phyloP scores from a whole-genome alignment of 2,113 vertebrate genomes.

The Zonotrichia leucophrys region DNA sequence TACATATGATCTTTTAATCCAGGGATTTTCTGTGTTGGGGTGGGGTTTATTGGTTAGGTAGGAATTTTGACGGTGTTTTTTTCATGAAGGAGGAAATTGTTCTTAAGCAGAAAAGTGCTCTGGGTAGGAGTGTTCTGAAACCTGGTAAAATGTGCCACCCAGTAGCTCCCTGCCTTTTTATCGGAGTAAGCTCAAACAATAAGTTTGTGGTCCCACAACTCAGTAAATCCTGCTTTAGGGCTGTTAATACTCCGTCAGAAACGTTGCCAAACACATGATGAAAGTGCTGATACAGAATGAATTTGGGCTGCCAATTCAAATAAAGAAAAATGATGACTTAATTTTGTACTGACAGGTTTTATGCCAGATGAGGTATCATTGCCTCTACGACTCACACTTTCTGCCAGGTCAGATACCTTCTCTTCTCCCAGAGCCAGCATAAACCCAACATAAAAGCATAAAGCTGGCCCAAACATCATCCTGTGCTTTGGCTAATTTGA shows the following conservation, averaged over 20 bases:
- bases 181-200: background rate
- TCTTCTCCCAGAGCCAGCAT: background rate
- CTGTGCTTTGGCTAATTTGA: background rate
- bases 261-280: constrained; percentile 41
- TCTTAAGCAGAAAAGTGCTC: background rate
- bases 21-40: background rate
- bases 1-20: constrained; percentile 36
- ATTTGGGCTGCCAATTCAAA: constrained; percentile 31
- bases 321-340: constrained; percentile 53
- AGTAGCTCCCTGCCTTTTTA: constrained; percentile 20
- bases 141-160: background rate
- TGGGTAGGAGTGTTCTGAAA: background rate
- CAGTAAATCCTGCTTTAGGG: constrained; percentile 22
- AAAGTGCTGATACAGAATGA: constrained; percentile 52
- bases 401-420: background rate
- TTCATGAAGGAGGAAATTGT: background rate
- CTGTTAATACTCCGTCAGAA: constrained; percentile 8
- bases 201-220: constrained; percentile 12
- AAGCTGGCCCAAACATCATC: background rate
- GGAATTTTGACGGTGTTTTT: background rate
- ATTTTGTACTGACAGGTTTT: constrained; percentile 49
- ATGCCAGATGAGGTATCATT: background rate
- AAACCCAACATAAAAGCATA: background rate
- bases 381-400: background rate
- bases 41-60: background rate